A percentile compares a stretch with the other conserved stretches of the same genome.
Conservation (phyloP, 2,888 invertebrate species). For the Liopterus haemorrhoidalis region DNA sequence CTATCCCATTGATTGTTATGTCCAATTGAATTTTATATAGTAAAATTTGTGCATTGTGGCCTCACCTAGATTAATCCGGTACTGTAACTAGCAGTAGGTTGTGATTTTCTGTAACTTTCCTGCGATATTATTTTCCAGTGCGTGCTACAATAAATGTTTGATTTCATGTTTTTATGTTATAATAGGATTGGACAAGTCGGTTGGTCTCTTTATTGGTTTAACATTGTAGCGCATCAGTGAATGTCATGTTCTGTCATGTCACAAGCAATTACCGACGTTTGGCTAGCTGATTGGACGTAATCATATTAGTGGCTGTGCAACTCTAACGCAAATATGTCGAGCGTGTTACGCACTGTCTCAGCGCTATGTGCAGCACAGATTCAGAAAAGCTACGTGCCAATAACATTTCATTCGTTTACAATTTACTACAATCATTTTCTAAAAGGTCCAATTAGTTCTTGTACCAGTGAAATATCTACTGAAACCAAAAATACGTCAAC, state of each 20-base stretch:
- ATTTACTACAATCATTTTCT: too few relatives aligned
- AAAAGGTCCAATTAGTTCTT: too few relatives aligned
- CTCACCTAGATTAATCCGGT: too few relatives aligned
- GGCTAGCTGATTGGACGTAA: constrained; percentile 45
- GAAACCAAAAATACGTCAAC: too few relatives aligned
- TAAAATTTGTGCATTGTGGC: too few relatives aligned
- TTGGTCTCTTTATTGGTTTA: constrained; percentile 41
- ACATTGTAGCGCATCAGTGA: constrained; percentile 41
- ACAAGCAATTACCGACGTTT: constrained; percentile 44
- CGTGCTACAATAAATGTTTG: background rate
- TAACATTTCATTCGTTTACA: too few relatives aligned
- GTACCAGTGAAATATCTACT: too few relatives aligned
- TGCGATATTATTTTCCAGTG: background rate
- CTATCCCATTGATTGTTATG: too few relatives aligned
- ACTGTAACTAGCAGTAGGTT: constrained; percentile 1
- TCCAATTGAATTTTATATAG: too few relatives aligned
- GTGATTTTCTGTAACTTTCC: background rate
- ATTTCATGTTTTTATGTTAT: constrained; percentile 21
- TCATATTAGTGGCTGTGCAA: constrained; percentile 44
- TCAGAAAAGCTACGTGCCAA: too few relatives aligned
- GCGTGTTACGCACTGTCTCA: too few relatives aligned
- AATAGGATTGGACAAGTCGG: constrained; percentile 39
- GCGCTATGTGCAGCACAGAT: too few relatives aligned
- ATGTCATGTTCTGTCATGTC: constrained; percentile 41
- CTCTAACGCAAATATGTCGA: constrained; percentile 45